Conservation (phyloP, 2,113 vertebrate genomes). For the Centropus unirufus region DNA sequence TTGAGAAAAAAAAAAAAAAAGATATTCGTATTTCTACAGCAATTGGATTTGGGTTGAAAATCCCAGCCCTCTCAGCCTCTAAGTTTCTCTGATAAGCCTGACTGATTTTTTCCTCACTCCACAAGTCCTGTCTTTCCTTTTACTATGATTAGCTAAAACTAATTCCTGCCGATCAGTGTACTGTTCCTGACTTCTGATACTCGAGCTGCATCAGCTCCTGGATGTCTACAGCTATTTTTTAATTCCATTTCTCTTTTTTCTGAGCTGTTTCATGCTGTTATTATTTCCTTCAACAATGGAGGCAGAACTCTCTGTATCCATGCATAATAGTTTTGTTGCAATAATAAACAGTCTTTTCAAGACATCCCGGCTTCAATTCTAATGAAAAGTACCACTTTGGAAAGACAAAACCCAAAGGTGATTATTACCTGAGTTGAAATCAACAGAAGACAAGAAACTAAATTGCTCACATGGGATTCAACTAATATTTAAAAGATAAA, state of each 20-base stretch:
- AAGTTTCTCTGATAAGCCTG: neutral
- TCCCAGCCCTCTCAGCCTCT: neutral
- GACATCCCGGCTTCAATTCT: neutral
- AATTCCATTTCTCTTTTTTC: conserved; percentile 4
- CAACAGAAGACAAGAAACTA: neutral
- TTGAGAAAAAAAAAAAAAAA: neutral
- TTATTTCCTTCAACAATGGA: neutral
- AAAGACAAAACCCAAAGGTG: neutral
- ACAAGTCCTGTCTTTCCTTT: neutral
- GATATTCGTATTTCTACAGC: neutral
- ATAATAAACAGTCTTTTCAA: neutral
- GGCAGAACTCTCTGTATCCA: neutral
- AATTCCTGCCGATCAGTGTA: neutral
- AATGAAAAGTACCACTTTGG: neutral
- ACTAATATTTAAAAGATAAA: neutral
- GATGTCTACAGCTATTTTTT: neutral
- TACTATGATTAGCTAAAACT: neutral
- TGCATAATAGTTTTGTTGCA: neutral
- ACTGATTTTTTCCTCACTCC: neutral
- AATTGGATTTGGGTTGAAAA: neutral
- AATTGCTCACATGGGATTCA: neutral
- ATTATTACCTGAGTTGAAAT: conserved; percentile 5
- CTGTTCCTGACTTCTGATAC: neutral
- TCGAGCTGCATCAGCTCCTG: neutral
- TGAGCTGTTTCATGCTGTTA: neutral